phyloP scores from a whole-genome alignment of 2,113 vertebrate genomes.

The Rhinichthys klamathensis region DNA sequence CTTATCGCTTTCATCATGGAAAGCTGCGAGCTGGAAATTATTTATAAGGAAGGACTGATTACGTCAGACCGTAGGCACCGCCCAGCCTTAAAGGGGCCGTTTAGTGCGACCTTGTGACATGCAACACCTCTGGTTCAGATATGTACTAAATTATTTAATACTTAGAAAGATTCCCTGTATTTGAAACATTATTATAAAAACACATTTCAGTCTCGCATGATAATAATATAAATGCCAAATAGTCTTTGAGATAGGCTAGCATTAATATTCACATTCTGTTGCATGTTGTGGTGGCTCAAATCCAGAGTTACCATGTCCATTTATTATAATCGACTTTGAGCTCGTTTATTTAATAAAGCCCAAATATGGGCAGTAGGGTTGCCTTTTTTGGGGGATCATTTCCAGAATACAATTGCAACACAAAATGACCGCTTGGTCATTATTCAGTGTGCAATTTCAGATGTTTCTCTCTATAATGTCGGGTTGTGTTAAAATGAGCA shows the following conservation, averaged over 20 bases:
- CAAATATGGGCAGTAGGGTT: not conserved
- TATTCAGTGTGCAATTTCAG: not conserved
- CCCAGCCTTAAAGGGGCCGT: conserved; percentile 56
- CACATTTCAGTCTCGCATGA: not conserved
- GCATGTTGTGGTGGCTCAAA: not conserved
- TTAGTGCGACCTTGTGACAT: not conserved
- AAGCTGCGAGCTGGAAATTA: not conserved
- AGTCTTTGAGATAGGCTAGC: not conserved
- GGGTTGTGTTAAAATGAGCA: too few relatives aligned
- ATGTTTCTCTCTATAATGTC: not conserved
- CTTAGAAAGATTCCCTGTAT: not conserved
- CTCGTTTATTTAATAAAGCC: not conserved
- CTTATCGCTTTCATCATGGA: conserved; percentile 8
- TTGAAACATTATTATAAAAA: not conserved
- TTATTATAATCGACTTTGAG: not conserved
- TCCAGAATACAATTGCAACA: not conserved
- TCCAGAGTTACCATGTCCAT: not conserved
- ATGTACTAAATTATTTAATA: not conserved
- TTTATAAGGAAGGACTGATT: conserved; percentile 39
- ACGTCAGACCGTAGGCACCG: not conserved
- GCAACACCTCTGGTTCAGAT: not conserved
- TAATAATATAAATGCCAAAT: not conserved
- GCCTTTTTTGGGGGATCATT: not conserved
- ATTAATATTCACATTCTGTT: not conserved
- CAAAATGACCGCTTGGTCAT: not conserved